A percentile compares a stretch with the other conserved stretches of the same genome.
phyloP scores from a whole-genome alignment of 2,888 invertebrate species.

The Parnassius glacialis region DNA sequence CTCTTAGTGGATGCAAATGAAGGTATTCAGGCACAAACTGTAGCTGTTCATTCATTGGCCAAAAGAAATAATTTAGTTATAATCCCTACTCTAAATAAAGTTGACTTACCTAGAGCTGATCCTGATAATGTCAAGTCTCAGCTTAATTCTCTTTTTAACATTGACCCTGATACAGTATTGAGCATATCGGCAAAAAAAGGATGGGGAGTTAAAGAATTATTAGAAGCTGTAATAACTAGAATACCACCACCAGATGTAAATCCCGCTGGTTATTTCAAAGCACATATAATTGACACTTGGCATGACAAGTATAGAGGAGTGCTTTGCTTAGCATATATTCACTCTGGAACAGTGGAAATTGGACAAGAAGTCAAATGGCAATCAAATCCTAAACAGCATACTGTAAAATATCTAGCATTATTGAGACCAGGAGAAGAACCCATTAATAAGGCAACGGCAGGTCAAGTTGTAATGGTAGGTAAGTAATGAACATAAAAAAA shows the following conservation, averaged over 20 bases:
- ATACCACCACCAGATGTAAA: conserved; percentile 87
- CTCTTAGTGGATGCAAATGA: conserved; percentile 97
- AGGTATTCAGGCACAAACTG: conserved; percentile 98
- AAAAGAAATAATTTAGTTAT: conserved; percentile 89
- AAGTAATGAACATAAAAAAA: conserved; percentile 39
- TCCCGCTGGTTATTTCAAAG: conserved; percentile 84
- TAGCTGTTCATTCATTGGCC: conserved; percentile 97
- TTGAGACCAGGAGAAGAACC: conserved; percentile 88
- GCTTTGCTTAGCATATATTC: conserved; percentile 87
- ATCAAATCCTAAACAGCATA: conserved; percentile 87
- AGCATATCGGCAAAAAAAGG: conserved; percentile 97
- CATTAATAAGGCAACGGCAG: conserved; percentile 86
- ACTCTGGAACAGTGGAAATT: conserved; percentile 86
- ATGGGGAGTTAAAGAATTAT: conserved; percentile 87
- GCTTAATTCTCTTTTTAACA: conserved; percentile 89
- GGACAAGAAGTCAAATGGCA: conserved; percentile 89
- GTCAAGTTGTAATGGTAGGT: conserved; percentile 95
- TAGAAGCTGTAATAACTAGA: conserved; percentile 88
- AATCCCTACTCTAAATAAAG: conserved; percentile 97
- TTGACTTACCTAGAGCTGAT: conserved; percentile 95
- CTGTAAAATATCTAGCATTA: conserved; percentile 89
- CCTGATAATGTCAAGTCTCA: conserved; percentile 91
- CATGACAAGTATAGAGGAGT: conserved; percentile 94
- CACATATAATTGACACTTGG: conserved; percentile 96
- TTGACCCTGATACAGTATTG: conserved; percentile 86